Evolutionary conservation across 2,888 invertebrate species (phyloP), one percentile per base, ranked within the genome.

Genomic region (Clostera curtula): DNA sequence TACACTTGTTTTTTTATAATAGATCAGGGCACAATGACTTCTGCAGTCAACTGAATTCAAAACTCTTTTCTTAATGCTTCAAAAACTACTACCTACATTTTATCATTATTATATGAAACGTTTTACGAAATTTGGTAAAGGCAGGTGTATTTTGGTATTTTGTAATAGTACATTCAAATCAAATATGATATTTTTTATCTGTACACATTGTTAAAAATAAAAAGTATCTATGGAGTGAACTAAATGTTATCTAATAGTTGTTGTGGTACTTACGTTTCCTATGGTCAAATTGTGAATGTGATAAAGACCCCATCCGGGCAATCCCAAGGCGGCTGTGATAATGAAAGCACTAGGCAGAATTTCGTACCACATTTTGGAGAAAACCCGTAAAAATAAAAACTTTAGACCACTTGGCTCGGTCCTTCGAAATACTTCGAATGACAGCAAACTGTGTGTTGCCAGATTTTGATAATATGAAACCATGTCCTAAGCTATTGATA

Each of bases 291-390:
- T 88, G 64, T 90, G 87, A 37, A 88, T 41, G 49, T 88, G 86
- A 58, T 89, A 89, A 19, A 87, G 76, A 2, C 84, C 84, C 65
- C 83, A 87, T 40, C 87, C 87, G 7, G 91, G 91, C 30, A 89
- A 45, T 8, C 87, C 85, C 41, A 90, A 28, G 2, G 79, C 87
- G 18, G 79, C 87, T 21, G 85, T 72, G 27, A 90, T 86, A 37
- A 90, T 87, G 37, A 74, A 79, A 38, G 86, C 85, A 49, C 87
- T 84, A 7, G 90, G 90, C 49, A 90, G 52, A 62, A 90, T 86
- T 87, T 91, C 90, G 68, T 88, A 90, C 91, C 90, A 91, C 90
- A 91, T 91, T 61, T 50, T 73, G 6, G 14, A 15, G 4, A 6
- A 15, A 34, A 24, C 27, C 19, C 15, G 22, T 5, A 29, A 29